Evolutionary conservation across 2,113 vertebrate genomes (phyloP).

Genomic region (Elaphurus davidianus): DNA sequence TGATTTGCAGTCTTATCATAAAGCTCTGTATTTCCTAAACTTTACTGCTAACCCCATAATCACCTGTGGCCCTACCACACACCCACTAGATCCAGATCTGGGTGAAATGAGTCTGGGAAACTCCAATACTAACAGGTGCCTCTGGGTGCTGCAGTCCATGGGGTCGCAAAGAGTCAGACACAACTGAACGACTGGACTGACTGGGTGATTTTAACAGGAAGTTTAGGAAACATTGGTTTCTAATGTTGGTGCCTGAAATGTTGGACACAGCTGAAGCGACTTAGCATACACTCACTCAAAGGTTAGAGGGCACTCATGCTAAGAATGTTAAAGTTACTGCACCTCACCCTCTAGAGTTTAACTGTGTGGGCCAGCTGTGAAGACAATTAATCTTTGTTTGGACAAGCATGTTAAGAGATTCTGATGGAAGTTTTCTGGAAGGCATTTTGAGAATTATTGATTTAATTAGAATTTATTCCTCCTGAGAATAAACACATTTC

Average conservation of each 20-base stretch:
- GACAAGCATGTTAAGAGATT: neutral
- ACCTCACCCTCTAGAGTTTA: neutral
- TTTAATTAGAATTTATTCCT: constrained; percentile 15
- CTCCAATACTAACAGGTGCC: neutral
- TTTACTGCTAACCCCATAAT: neutral
- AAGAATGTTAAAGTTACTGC: neutral
- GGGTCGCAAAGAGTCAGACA: neutral
- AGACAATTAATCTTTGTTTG: neutral
- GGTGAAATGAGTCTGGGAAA: neutral
- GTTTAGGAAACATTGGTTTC: neutral
- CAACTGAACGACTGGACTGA: neutral
- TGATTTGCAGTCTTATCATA: neutral
- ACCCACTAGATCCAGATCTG: neutral
- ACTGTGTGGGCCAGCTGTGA: neutral
- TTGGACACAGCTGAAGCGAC: neutral
- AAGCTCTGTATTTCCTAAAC: neutral
- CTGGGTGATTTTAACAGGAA: neutral
- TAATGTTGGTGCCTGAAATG: neutral
- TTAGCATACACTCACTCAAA: neutral
- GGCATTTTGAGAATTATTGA: neutral
- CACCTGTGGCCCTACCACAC: neutral
- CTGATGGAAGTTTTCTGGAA: neutral
- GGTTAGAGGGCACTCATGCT: neutral
- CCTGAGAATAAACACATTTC: neutral
- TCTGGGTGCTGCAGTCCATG: neutral